phyloP scores from a whole-genome alignment of 2,888 invertebrate species.

The Drosophila putrida region DNA sequence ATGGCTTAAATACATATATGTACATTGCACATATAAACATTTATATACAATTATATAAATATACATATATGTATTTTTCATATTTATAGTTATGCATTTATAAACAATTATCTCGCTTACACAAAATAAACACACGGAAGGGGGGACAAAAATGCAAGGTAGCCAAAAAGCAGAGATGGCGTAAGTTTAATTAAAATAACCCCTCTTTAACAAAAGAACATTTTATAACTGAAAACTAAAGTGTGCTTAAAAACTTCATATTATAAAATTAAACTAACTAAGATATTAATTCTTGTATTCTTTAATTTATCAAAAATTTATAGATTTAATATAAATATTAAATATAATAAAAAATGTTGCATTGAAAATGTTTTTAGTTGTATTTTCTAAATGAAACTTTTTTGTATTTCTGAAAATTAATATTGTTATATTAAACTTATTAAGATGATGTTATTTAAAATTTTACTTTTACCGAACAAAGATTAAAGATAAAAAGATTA shows the following conservation, averaged over 20 bases:
- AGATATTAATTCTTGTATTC: too few relatives aligned
- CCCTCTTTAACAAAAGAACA: too few relatives aligned
- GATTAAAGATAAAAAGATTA: too few relatives aligned
- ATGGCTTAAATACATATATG: slow-evolving; percentile 1
- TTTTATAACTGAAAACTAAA: too few relatives aligned
- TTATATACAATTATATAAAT: slow-evolving; percentile 9
- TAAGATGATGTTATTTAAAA: neutral
- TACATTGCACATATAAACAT: neutral
- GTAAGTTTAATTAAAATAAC: neutral
- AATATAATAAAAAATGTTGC: neutral
- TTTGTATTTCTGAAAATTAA: neutral
- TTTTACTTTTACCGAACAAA: too few relatives aligned
- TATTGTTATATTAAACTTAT: neutral
- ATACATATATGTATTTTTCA: slow-evolving; percentile 25
- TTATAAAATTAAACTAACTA: too few relatives aligned
- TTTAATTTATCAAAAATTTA: too few relatives aligned
- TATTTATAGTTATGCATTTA: slow-evolving; percentile 51
- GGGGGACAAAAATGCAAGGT: slow-evolving; percentile 23
- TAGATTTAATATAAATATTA: neutral
- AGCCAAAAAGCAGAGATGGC: slow-evolving; percentile 10
- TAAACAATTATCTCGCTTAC: slow-evolving; percentile 58
- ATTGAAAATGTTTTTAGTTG: neutral
- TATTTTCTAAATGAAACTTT: neutral
- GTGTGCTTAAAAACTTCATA: too few relatives aligned
- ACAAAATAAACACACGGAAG: slow-evolving; percentile 22